Conservation (phyloP, 1,140 invertebrate species). For the Grapholita molesta region DNA sequence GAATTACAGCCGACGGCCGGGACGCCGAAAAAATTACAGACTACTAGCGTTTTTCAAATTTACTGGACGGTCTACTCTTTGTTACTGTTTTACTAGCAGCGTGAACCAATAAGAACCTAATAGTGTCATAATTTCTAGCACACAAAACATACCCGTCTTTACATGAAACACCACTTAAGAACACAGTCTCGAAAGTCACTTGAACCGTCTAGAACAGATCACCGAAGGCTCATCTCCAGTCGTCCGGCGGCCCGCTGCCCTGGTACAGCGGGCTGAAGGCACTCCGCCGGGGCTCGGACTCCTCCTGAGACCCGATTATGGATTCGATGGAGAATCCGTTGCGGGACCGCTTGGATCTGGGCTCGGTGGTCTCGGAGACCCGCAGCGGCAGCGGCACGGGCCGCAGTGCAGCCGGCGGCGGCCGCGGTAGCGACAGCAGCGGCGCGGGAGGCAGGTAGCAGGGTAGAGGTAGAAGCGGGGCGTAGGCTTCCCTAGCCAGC, state of each 20-base stretch:
- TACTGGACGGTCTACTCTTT: conserved; percentile 12
- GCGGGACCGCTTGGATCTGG: conserved; percentile 59
- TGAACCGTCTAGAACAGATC: conserved; percentile 33
- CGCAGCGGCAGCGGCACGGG: conserved; percentile 65
- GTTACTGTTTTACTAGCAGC: background rate
- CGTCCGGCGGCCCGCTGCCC: conserved; percentile 60
- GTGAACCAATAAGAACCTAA: background rate
- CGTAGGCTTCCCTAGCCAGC: conserved; percentile 70
- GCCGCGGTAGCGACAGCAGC: conserved; percentile 59
- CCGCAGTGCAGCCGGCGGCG: conserved; percentile 62
- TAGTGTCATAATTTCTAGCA: background rate
- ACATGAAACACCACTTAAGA: conserved; percentile 13
- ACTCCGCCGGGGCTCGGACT: conserved; percentile 56
- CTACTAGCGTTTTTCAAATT: background rate
- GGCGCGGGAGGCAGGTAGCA: conserved; percentile 67
- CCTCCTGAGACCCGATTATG: conserved; percentile 63
- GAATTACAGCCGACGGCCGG: background rate
- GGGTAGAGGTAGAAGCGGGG: conserved; percentile 64
- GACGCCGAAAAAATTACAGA: background rate
- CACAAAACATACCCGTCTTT: conserved; percentile 18
- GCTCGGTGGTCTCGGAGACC: conserved; percentile 55
- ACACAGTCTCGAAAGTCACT: conserved; percentile 14
- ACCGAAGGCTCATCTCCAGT: conserved; percentile 75
- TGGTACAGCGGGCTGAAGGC: conserved; percentile 71
- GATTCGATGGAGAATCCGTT: conserved; percentile 77